Conservation (phyloP, 2,113 vertebrate species). For the Platysteira castanea region DNA sequence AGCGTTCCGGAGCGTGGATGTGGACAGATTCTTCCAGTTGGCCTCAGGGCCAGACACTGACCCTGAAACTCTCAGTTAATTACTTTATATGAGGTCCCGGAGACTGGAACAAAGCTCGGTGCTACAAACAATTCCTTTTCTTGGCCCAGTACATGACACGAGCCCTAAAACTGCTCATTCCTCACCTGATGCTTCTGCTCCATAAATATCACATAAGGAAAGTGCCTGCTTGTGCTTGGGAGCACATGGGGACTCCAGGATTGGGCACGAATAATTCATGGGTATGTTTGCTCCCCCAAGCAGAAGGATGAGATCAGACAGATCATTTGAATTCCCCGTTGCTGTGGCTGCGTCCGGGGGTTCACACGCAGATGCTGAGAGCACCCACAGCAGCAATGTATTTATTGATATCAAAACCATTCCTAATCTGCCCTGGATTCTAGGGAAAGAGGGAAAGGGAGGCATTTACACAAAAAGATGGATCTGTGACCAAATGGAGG, state of each 20-base stretch:
- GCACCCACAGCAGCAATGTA: background rate
- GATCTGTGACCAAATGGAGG: background rate
- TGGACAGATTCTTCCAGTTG: background rate
- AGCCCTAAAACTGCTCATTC: background rate
- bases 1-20: background rate
- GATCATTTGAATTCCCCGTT: background rate
- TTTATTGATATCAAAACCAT: background rate
- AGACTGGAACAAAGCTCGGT: background rate
- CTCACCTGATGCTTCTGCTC: background rate
- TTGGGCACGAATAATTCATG: background rate
- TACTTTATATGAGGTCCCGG: background rate
- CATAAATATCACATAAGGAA: background rate
- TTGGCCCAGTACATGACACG: background rate
- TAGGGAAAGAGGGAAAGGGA: background rate
- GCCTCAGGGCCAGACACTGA: background rate
- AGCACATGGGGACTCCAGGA: background rate
- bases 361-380: background rate
- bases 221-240: background rate
- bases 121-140: background rate
- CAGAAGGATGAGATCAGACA: background rate
- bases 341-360: accelerated
- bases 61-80: background rate
- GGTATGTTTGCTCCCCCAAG: background rate
- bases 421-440: background rate
- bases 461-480: background rate